Conservation (phyloP, 2,113 vertebrate species). For the Tragulus kanchil region DNA sequence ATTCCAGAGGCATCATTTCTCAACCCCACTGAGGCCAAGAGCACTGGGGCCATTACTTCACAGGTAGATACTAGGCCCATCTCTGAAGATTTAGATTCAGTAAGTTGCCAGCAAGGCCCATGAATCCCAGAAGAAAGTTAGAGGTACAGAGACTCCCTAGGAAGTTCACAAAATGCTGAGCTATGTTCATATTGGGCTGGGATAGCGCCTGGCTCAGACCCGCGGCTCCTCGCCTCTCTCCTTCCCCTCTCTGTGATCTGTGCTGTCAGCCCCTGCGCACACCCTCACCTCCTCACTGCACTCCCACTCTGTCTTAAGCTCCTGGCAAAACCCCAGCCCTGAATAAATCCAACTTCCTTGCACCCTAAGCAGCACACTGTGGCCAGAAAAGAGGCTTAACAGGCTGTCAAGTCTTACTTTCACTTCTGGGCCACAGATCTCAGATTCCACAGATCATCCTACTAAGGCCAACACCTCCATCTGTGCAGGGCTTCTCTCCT, state of each 20-base stretch:
- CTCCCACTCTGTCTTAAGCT: not conserved
- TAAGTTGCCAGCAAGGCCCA: not conserved
- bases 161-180: not conserved
- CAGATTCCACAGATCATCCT: not conserved
- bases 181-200: not conserved
- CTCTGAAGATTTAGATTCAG: not conserved
- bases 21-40: not conserved
- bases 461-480: not conserved
- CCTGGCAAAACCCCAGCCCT: not conserved
- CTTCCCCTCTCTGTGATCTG: not conserved
- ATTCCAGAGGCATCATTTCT: not conserved
- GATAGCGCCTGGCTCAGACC: not conserved
- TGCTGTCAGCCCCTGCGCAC: not conserved
- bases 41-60: not conserved
- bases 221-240: not conserved
- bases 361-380: not conserved
- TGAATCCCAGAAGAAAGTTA: not conserved
- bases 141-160: not conserved
- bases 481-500: not conserved
- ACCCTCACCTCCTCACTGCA: accelerated
- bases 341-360: not conserved
- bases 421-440: not conserved
- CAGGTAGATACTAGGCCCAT: not conserved
- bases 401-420: not conserved
- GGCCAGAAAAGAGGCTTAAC: not conserved